phyloP scores from a whole-genome alignment of 2,888 invertebrate species.

The Dermolepida albohirtum region DNA sequence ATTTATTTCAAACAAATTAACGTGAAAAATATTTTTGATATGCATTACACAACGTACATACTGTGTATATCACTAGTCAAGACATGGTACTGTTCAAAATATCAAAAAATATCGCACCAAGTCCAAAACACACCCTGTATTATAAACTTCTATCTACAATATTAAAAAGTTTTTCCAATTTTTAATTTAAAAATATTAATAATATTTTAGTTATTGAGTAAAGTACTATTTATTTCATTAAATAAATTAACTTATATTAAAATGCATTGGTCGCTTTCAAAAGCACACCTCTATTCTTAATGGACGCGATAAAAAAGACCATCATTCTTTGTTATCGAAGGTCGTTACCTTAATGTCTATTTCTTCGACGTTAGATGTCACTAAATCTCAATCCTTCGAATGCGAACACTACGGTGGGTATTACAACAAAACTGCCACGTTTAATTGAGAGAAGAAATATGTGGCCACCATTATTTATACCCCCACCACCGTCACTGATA shows the following conservation, averaged over 20 bases:
- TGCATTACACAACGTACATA: no score
- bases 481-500: constrained; percentile 18
- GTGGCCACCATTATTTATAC: constrained; percentile 36
- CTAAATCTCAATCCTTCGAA: constrained; percentile 33
- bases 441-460: constrained; percentile 38
- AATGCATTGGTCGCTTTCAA: neutral
- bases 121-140: no score
- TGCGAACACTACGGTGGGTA: neutral
- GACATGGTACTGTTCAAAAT: no score
- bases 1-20: no score
- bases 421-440: constrained; percentile 19
- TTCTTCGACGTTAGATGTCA: constrained; percentile 27
- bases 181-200: no score
- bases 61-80: no score
- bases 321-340: constrained; percentile 3
- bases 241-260: neutral
- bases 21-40: no score
- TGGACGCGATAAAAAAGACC: neutral
- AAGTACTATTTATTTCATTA: neutral
- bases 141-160: no score
- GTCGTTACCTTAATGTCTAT: constrained; percentile 12
- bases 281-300: neutral
- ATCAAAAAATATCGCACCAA: no score
- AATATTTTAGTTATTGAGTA: no score
- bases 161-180: no score